Base-by-base conservation (phyloP, 1,140 invertebrate genomes). In the Drosophila kohkoa region DNA sequence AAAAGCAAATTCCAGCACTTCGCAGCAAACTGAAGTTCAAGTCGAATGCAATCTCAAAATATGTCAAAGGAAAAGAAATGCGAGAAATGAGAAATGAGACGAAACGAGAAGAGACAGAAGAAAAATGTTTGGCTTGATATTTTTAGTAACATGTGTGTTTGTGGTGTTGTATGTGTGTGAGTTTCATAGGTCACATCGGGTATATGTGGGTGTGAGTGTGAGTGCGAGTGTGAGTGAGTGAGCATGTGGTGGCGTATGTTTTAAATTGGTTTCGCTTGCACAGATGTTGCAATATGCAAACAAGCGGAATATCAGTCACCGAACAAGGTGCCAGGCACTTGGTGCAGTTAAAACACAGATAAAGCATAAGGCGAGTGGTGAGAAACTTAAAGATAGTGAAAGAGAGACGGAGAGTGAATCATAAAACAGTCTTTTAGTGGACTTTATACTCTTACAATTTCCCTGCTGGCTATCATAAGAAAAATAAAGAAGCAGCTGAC, bases 231-330 rank as follows among this genome's bases (percentile, higher is more conserved):
- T 52, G 54, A 41, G 65, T 30, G 59, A 67, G 52, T 51, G 48
- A 81, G 63, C 82, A 81, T 86, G 78, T 81, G 78, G 13, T 73
- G 82, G 75, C 79, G 75, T 86, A 79, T 86, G 82, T 76, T 81
- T 81, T 60, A 70, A 81, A 86, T 79, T 76, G 82, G 78, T 86
- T 74, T 81, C 72, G 82, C 82, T 86, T 87, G 79, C 75, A 86
- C 82, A 86, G 82, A 86, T 86, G 82, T 86, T 86, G 82, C 82
- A 86, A 86, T 79, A 86, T 86, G 82, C 82, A 86, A 86, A 86
- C 82, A 86, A 81, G 82, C 82, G 71, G 57, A 75, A 81, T 82
- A 79, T 45, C 81, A 75, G 77, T 77, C 76, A 69, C 54, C 72
- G 74, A 46, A 70, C 68, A 79, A 81, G 75, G 82, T 81, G 62